phyloP scores from a whole-genome alignment of 2,797 vertebrate species.

The Tadarida brasiliensis region DNA sequence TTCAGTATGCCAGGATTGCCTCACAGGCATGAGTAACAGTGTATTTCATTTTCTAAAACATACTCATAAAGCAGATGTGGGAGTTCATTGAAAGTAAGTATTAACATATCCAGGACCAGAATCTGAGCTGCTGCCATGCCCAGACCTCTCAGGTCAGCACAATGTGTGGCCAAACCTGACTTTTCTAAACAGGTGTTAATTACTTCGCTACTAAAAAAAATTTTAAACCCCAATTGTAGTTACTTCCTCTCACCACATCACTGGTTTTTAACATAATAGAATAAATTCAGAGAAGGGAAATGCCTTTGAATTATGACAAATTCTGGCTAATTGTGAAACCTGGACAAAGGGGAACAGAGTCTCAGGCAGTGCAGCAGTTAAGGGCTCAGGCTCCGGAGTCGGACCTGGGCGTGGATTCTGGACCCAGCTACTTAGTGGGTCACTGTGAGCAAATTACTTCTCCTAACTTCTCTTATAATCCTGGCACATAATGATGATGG shows the following conservation, averaged over 20 bases:
- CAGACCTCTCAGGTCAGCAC: neutral
- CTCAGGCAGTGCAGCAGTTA: neutral
- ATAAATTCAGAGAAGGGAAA: neutral
- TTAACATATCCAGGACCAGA: neutral
- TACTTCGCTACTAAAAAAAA: neutral
- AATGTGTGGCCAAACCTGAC: neutral
- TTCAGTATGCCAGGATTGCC: neutral
- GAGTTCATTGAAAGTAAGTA: neutral
- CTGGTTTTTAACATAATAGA: neutral
- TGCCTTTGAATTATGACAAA: neutral
- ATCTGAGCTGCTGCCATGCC: neutral
- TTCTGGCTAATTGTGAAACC: conserved; percentile 44
- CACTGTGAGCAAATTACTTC: neutral
- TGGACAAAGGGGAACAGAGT: neutral
- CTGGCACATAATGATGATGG: neutral
- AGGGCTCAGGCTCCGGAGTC: fast-evolving
- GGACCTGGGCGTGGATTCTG: neutral
- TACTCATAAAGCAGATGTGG: neutral
- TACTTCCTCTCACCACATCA: conserved; percentile 6
- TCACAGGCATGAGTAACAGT: neutral
- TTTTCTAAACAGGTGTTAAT: neutral
- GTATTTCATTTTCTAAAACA: neutral
- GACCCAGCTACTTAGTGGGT: neutral
- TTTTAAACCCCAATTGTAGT: neutral
- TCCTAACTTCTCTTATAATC: neutral